Percentiles rank a stretch among this genome's conserved stretches.
Conservation (phyloP, 2,888 invertebrate species). For the Lepidocyrtinus sp. region DNA sequence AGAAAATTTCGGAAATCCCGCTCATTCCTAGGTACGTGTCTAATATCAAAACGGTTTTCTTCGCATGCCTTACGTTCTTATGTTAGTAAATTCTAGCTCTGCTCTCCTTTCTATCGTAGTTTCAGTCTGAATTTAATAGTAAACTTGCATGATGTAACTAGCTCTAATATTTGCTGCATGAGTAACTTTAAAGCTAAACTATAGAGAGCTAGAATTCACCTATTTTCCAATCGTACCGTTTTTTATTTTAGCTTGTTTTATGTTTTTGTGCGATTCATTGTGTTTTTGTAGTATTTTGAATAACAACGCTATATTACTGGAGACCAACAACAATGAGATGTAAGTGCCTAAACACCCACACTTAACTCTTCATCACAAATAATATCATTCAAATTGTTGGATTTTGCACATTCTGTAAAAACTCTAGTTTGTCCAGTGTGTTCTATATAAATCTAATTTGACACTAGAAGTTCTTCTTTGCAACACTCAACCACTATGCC, state of each 20-base stretch:
- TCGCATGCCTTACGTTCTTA: background rate
- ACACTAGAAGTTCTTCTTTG: too few relatives aligned
- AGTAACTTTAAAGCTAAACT: background rate
- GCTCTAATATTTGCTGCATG: conserved; percentile 26
- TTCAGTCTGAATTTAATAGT: background rate
- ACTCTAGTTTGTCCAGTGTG: too few relatives aligned
- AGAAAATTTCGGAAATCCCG: conserved; percentile 78
- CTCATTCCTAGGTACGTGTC: conserved; percentile 72
- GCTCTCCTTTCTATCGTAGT: background rate
- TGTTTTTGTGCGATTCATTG: conserved; percentile 48
- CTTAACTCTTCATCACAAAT: too few relatives aligned
- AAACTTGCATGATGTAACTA: background rate
- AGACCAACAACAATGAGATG: conserved; percentile 71
- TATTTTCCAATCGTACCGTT: conserved; percentile 56
- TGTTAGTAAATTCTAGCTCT: conserved; percentile 7
- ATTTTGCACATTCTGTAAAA: too few relatives aligned
- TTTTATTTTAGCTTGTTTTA: conserved; percentile 30
- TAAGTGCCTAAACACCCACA: conserved; percentile 62
- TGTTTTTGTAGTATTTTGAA: conserved; percentile 69
- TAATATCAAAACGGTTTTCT: background rate
- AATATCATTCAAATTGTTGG: too few relatives aligned
- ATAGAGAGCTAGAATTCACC: conserved; percentile 25
- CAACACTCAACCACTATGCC: too few relatives aligned
- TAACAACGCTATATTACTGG: conserved; percentile 70
- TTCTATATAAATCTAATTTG: too few relatives aligned